Evolutionary conservation across 2,113 vertebrate species (phyloP), one percentile per base, ranked within the genome.

Genomic region (Heteronetta atricapilla): DNA sequence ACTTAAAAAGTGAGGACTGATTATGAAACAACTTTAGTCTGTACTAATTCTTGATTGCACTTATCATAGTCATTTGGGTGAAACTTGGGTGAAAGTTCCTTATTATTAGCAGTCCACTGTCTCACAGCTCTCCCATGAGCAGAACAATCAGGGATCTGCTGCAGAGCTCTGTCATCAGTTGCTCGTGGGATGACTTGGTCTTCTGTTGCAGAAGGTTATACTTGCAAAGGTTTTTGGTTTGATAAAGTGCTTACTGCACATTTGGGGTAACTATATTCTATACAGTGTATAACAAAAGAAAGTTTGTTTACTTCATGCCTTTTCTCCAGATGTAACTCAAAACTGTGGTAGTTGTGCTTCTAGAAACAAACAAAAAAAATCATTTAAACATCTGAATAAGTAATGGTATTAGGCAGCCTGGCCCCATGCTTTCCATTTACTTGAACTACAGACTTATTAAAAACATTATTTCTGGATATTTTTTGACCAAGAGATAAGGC

Each of bases 121-220:
- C 40, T 52, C 36, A 22, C 38, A 34, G 4, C 4, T 42, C 42
- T 90, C 48, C 23, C 62, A 3, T 40, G 26, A 10, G 6, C 8
- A 63, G 38, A 42, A 12, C 23, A 8, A 16, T 4, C 6, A 17
- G 8, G 13, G 46, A 29, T 50, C 29, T 38, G 28, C 23, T 56
- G 53, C 1, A 48, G 44, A 58, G 11, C 74, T 46, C 46, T 87
- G 29, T 21, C 53, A 55, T 38, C 64, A 23, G 38, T 60, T 90
- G 23, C 17, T 22, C 18, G 28, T 50, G 50, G 34, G 34, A 4
- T 25, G 40, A 16, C 46, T 86, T 84, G 10, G 48, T 55, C n/a
- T 86, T n/a, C 18, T 55, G 0, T n/a, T 2, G 0, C 1, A 40
- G 34, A 40, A 67, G 8, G 5, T 53, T 62, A n/a, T 58, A n/a